Conservation (phyloP, 2,888 invertebrate species). For the Rhagonycha lutea region DNA sequence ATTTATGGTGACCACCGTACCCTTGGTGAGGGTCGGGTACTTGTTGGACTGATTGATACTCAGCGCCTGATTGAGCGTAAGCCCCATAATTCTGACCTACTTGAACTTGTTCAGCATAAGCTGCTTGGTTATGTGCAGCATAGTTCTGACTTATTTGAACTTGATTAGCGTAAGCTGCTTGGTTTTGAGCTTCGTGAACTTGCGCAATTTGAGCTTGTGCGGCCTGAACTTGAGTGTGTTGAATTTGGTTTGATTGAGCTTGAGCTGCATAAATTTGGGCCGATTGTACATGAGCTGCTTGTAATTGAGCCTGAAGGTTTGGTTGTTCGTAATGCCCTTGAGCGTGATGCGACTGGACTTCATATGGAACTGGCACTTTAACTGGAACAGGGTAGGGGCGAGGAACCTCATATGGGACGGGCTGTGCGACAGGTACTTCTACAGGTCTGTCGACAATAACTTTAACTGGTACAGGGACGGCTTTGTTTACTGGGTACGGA, state of each 20-base stretch:
- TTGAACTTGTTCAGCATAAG: background rate
- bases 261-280: background rate
- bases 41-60: background rate
- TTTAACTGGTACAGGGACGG: constrained; percentile 49
- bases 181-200: background rate
- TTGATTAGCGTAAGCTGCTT: background rate
- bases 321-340: background rate
- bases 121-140: background rate
- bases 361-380: constrained; percentile 65
- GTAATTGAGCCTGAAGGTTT: background rate
- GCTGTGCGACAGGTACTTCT: constrained; percentile 69
- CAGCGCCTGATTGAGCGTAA: background rate
- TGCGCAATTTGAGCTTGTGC: background rate
- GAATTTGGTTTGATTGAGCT: background rate
- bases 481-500: constrained; percentile 67
- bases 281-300: background rate
- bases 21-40: background rate
- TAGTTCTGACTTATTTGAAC: background rate
- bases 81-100: background rate
- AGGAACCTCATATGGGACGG: constrained; percentile 56
- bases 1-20: background rate
- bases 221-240: background rate
- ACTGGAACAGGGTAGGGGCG: constrained; percentile 52
- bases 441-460: constrained; percentile 73
- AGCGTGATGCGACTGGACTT: constrained; percentile 28